Conservation (phyloP, 2,888 invertebrate species). For the Metellina segmentata region DNA sequence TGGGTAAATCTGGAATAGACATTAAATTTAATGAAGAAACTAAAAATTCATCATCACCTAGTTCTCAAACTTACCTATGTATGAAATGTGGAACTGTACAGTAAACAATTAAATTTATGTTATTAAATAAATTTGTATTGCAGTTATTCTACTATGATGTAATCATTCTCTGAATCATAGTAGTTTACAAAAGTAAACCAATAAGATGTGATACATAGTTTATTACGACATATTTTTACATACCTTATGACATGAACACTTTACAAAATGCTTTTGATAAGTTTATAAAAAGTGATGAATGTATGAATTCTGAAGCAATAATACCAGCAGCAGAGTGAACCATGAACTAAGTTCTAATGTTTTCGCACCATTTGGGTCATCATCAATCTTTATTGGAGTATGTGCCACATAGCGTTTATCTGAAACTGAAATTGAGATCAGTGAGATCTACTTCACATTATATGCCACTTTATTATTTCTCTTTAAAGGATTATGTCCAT, state of each 20-base stretch:
- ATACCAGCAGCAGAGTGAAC: neutral
- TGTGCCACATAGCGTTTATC: neutral
- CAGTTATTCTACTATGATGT: no score
- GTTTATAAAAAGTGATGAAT: no score
- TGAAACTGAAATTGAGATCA: neutral
- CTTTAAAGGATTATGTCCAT: neutral
- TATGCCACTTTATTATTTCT: neutral
- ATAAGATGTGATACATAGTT: no score
- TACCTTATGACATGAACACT: no score
- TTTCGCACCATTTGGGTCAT: neutral
- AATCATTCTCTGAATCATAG: no score
- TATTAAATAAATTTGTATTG: constrained; percentile 10
- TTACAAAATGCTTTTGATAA: no score
- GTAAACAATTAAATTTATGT: constrained; percentile 21
- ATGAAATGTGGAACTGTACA: constrained; percentile 58
- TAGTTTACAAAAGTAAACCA: no score
- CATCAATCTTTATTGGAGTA: neutral
- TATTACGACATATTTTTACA: no score
- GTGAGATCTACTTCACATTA: neutral
- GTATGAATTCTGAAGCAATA: neutral
- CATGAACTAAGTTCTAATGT: neutral
- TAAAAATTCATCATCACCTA: neutral
- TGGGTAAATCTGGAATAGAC: constrained; percentile 16
- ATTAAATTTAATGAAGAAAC: constrained; percentile 22
- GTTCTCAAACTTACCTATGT: constrained; percentile 37